These are phyloP conservation scores for Drosophila dunni DNA, from an alignment of 1,140 invertebrate genomes.

Conservation along the genomic window DNA sequence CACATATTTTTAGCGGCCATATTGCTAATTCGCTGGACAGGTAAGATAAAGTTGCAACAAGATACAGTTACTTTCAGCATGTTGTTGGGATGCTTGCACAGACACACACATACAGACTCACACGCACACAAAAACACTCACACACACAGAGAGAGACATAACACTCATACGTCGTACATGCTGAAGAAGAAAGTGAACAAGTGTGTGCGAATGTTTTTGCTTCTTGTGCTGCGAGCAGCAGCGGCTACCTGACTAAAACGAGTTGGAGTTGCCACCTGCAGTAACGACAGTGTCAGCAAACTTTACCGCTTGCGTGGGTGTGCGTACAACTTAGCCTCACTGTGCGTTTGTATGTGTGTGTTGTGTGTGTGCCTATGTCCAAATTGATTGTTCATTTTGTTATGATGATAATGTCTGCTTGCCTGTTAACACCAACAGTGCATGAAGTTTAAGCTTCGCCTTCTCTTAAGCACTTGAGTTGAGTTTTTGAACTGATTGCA, in stretches of 20 bases:
- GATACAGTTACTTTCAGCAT: conserved; percentile 68
- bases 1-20: conserved; percentile 47
- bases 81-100: conserved; percentile 48
- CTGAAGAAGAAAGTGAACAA: conserved; percentile 77
- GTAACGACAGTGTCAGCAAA: conserved; percentile 41
- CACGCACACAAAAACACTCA: conserved; percentile 8
- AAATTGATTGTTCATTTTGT: conserved; percentile 62
- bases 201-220: conserved; percentile 71
- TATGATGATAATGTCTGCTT: conserved; percentile 53
- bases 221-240: conserved; percentile 42
- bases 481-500: conserved; percentile 56
- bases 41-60: conserved; percentile 47
- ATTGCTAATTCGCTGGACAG: conserved; percentile 64
- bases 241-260: conserved; percentile 50
- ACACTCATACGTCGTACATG: conserved; percentile 12
- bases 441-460: conserved; percentile 32
- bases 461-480: conserved; percentile 38
- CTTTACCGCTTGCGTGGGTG: conserved; percentile 46
- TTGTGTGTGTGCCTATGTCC: conserved; percentile 21
- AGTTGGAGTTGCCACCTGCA: conserved; percentile 55
- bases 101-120: conserved; percentile 19
- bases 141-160: conserved; percentile 14
- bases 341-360: conserved; percentile 36
- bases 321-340: conserved; percentile 19
- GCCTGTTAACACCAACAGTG: conserved; percentile 60